Conservation (phyloP, 2,888 invertebrate species). For the Acleris laterana region DNA sequence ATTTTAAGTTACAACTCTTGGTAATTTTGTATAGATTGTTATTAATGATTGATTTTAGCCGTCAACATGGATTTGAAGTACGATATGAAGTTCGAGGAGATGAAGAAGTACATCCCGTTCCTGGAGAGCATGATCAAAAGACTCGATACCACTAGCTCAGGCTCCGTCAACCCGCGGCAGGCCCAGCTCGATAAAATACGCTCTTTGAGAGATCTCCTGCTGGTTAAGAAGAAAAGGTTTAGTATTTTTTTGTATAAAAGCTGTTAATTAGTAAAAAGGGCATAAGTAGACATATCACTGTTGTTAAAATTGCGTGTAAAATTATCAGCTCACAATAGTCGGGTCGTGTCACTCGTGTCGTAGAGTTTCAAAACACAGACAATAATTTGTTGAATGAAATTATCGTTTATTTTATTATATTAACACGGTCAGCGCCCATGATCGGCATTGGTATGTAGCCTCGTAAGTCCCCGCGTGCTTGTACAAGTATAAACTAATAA, state of each 20-base stretch:
- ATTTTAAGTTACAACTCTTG: neutral
- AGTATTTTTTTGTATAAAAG: neutral
- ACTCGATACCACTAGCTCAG: constrained; percentile 79
- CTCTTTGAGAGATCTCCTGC: constrained; percentile 85
- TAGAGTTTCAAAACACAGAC: too few species aligned
- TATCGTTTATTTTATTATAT: too few species aligned
- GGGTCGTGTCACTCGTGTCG: too few species aligned
- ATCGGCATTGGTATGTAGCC: too few species aligned
- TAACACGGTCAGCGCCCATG: too few species aligned
- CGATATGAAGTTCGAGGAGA: constrained; percentile 85
- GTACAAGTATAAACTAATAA: too few species aligned
- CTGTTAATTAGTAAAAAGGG: neutral
- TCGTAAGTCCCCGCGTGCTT: too few species aligned
- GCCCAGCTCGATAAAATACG: constrained; percentile 87
- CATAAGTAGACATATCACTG: too few species aligned
- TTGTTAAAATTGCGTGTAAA: too few species aligned
- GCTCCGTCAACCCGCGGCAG: constrained; percentile 78
- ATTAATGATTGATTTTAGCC: constrained; percentile 50
- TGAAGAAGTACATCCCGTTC: constrained; percentile 90
- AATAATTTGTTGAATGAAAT: too few species aligned
- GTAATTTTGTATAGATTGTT: constrained; percentile 7
- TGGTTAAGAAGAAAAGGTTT: constrained; percentile 86
- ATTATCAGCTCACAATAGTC: too few species aligned
- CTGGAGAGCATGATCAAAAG: constrained; percentile 88
- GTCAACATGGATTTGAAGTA: constrained; percentile 78